phyloP scores from a whole-genome alignment of 2,797 vertebrate species.

The Typhlichthys subterraneus region DNA sequence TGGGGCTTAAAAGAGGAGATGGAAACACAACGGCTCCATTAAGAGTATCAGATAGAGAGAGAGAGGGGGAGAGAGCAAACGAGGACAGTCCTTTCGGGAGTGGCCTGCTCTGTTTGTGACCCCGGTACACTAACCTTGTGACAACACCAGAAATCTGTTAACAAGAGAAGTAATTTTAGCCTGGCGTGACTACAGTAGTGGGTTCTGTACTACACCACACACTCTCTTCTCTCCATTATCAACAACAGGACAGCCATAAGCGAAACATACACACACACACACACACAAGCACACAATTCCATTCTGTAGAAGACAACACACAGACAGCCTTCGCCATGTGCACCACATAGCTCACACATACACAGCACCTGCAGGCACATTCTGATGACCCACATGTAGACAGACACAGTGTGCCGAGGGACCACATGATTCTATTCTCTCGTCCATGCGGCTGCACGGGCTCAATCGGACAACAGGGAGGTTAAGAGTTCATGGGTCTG shows the following conservation, averaged over 20 bases:
- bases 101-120: conserved; percentile 49
- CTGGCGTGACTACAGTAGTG: conserved; percentile 32
- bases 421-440: no score
- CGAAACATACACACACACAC: not conserved
- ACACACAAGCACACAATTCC: not conserved
- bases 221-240: conserved; percentile 37
- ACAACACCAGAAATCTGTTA: conserved; percentile 57
- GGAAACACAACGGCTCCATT: not conserved
- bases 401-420: no score
- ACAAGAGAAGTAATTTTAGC: conserved; percentile 69
- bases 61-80: no score
- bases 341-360: not conserved
- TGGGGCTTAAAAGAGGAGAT: no score
- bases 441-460: no score
- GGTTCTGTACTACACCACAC: conserved; percentile 32
- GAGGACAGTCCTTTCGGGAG: not conserved
- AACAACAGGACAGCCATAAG: conserved; percentile 29
- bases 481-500: no score
- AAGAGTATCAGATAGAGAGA: conserved; percentile 1
- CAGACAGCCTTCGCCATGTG: not conserved
- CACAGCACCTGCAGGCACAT: conserved; percentile 2
- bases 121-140: conserved; percentile 45
- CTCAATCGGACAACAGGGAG: no score
- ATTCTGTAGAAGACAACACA: not conserved
- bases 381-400: no score